A percentile compares a stretch with the other conserved stretches of the same genome.
These are phyloP conservation scores for Mellivora capensis DNA, from an alignment of 2,113 vertebrate genomes.

Conservation along the genomic window DNA sequence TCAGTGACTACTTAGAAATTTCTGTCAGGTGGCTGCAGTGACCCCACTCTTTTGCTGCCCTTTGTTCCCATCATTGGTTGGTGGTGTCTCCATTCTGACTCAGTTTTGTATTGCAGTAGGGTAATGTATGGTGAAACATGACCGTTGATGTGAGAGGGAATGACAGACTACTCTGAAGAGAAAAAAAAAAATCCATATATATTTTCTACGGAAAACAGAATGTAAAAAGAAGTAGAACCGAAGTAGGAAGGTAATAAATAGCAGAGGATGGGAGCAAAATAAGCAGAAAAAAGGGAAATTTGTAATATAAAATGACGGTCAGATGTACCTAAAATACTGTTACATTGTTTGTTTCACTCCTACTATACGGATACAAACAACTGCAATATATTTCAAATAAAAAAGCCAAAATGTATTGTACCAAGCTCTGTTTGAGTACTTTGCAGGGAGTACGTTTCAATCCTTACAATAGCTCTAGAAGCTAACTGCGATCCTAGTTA, in stretches of 20 bases:
- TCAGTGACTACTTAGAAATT: background rate
- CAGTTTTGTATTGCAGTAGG: conserved; percentile 5
- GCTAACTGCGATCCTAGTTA: background rate
- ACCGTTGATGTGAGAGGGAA: background rate
- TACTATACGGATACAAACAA: background rate
- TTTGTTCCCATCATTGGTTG: background rate
- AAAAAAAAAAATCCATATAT: background rate
- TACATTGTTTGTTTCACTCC: background rate
- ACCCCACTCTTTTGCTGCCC: background rate
- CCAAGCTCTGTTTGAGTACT: background rate
- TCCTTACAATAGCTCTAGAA: background rate
- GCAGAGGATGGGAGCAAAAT: background rate
- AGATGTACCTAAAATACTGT: background rate
- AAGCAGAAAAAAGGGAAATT: background rate
- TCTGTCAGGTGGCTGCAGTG: background rate
- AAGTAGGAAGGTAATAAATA: background rate
- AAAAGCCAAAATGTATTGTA: background rate
- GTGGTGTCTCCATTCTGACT: background rate
- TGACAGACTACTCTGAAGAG: background rate
- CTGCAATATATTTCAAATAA: background rate
- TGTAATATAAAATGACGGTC: background rate
- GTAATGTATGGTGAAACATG: background rate
- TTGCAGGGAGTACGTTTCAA: background rate
- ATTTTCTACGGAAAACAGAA: background rate
- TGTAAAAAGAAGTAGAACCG: background rate